phyloP scores from a whole-genome alignment of 2,888 invertebrate genomes.

The Dromius quadrimaculatus region DNA sequence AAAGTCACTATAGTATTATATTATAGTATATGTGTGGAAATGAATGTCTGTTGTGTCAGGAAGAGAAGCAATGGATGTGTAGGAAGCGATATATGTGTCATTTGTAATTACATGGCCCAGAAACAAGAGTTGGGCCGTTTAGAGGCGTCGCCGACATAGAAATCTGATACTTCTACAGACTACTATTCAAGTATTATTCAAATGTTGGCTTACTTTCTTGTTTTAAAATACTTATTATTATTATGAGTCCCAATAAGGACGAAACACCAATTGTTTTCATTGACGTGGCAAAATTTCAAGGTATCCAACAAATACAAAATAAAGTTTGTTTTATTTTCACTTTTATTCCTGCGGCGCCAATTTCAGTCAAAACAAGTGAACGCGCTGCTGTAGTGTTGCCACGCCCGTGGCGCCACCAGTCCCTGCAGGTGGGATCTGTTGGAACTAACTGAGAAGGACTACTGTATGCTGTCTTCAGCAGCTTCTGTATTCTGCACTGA shows the following conservation, averaged over 20 bases:
- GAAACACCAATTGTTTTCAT: too few relatives aligned
- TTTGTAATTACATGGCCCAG: slow-evolving; percentile 31
- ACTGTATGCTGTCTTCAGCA: not conserved
- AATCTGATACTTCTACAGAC: too few relatives aligned
- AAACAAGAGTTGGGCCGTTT: too few relatives aligned
- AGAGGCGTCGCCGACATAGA: too few relatives aligned
- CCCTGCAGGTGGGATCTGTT: slow-evolving; percentile 63
- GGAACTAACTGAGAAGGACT: slow-evolving; percentile 1
- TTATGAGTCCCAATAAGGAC: too few relatives aligned
- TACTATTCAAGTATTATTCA: too few relatives aligned
- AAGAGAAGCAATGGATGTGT: slow-evolving; percentile 22
- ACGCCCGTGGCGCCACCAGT: slow-evolving; percentile 65
- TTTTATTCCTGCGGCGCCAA: slow-evolving; percentile 6
- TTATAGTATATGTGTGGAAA: slow-evolving; percentile 5
- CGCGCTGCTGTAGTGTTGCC: slow-evolving; percentile 59
- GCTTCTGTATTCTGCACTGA: too few relatives aligned
- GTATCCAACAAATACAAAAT: too few relatives aligned
- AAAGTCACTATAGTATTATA: slow-evolving; percentile 18
- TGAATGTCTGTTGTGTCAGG: slow-evolving; percentile 9
- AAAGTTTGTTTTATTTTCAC: too few relatives aligned
- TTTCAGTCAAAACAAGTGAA: slow-evolving; percentile 35
- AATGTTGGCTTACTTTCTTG: too few relatives aligned
- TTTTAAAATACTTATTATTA: too few relatives aligned
- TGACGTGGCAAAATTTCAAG: too few relatives aligned
- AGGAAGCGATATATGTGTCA: slow-evolving; percentile 39